Base-by-base conservation (phyloP, 2,113 vertebrate genomes). In the Cololabis saira region DNA sequence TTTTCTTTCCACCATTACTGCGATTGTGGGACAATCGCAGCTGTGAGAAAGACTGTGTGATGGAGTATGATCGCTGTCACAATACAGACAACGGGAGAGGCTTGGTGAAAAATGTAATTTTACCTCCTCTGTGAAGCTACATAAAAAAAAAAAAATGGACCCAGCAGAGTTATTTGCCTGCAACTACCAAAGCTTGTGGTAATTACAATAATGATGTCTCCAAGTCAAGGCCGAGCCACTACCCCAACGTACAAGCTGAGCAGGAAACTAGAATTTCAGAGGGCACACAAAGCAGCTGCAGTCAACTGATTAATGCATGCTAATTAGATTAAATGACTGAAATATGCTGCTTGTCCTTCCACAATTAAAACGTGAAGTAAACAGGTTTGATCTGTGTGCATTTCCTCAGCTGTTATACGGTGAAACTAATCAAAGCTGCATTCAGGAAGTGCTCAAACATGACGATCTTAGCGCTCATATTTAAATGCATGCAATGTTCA, bases 151-250 rank as follows among this genome's bases (percentile, higher is more conserved):
- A 30, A 45, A 11, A 15, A 50, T 59, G 75, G 80, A 71, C 47
- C 55, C 68, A 19, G 88, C 80, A 69, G 87, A 88, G 85, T 87
- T 80, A 92, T 87, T 89, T 82, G 82, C 85, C 87, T 86, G 88
- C 88, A 93, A 89, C 83, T 88, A 81, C 90, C 90, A 92, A 82
- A 85, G 90, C 86, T 92, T 75, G 30, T 87, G 89, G 75, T 89
- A 86, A 91, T 92, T 92, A 83, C 78, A 89, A 92, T 93, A 93
- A 88, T 93, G 84, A 92, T 92, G 84, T 63, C 86, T 90, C 80
- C 88, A 44, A 67, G 54, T 88, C 88, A 61, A 79, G 90, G 87
- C 75, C 81, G 63, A 77, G 85, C 75, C 85, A 82, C 69, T 80
- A 63, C 59, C 22, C 33, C 27, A 16, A 82, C 63, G 87, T 76